Evolutionary conservation across 2,888 invertebrate species (phyloP), one percentile per base, ranked within the genome.

Genomic region (Syritta pipiens): DNA sequence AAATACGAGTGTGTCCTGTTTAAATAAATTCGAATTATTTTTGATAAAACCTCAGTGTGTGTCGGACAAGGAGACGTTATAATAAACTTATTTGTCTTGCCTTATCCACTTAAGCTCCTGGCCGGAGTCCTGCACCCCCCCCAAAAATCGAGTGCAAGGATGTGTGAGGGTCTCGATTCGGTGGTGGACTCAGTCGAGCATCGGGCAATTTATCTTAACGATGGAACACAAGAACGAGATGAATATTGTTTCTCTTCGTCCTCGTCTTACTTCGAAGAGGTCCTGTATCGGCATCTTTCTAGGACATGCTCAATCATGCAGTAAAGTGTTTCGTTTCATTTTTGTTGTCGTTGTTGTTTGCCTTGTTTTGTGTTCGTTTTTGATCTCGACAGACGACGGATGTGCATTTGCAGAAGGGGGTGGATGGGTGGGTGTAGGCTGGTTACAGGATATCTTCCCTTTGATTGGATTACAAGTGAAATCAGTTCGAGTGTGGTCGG

Each of bases 71-170:
- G 57, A 49, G 57, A 63, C 44, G 57, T 57, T 63, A 71, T 76
- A 76, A 76, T 76, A 71, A 76, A 76, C 76, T 76, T 76, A 76
- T 76, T 76, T 76, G 76, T 76, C 71, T 76, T 69, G 71, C 71
- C 28, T 76, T 71, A 76, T 76, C 76, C 71, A 63, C 71, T 76
- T 71, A 76, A 76, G 76, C 63, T 67, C 51, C n/a, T n/a, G n/a
- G n/a, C n/a, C n/a, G 40, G 20, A 49, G 51, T 69, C 57, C 53
- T 48, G 71, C 57, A 76, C 40, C 35, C 57, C 44, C 37, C 35
- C 37, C 62, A 63, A 28, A 42, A 30, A 63, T 76, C 48, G 10
- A 57, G 35, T 63, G 57, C 57, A 14, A 48, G 10, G 17, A 3
- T 69, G 22, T 40, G 26, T 37, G 22, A 20, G 12, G 14, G 14